These are phyloP conservation scores for Hemiscyllium ocellatum DNA, from an alignment of 2,113 vertebrate species.

Conservation along the genomic window DNA sequence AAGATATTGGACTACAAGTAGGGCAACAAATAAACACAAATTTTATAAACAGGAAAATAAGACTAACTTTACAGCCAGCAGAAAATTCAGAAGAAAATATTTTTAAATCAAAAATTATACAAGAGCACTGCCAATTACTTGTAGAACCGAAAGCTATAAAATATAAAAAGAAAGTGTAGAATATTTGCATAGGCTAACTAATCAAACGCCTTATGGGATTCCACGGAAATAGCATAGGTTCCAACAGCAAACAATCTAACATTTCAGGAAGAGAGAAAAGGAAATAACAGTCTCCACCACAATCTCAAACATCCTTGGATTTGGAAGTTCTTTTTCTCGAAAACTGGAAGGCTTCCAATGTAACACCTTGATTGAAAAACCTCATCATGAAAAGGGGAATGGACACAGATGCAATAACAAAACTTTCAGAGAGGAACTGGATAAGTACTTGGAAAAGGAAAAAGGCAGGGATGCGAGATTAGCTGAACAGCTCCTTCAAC, in stretches of 20 bases:
- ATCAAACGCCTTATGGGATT: neutral
- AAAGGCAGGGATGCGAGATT: neutral
- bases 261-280: neutral
- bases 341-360: neutral
- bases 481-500: neutral
- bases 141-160: neutral
- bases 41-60: neutral
- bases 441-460: neutral
- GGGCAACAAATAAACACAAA: neutral
- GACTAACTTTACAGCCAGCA: neutral
- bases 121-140: neutral
- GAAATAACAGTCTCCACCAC: neutral
- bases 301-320: neutral
- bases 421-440: neutral
- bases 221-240: neutral
- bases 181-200: neutral
- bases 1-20: neutral
- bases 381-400: neutral
- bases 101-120: neutral
- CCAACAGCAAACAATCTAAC: neutral
- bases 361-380: neutral
- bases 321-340: neutral
- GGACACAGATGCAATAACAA: neutral
- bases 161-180: neutral
- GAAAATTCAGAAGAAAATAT: neutral